Base-by-base conservation (phyloP, 2,888 invertebrate species). In the Cephonodes hylas region DNA sequence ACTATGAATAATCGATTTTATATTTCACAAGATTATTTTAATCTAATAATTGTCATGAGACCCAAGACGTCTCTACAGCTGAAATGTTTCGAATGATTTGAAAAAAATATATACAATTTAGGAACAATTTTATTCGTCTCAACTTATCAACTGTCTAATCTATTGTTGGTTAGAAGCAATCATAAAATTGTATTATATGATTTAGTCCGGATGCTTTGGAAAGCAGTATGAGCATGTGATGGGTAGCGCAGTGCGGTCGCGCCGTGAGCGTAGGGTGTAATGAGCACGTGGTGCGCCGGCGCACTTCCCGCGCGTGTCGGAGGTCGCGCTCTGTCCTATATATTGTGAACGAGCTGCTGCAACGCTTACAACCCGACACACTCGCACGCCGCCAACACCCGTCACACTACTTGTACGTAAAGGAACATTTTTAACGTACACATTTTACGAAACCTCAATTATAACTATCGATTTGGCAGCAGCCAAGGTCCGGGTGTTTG, bases 321-420 rank as follows among this genome's bases (percentile, higher is more conserved):
- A 90, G 90, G 90, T 89, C 90, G 85, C 76, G 72, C 77, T 72
- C 77, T 89, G 89, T 84, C 88, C 91, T 91, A 91, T 91, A 91
- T 89, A 91, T 89, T 85, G 80, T 79, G 83, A 79, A 75, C 79
- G 76, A 83, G 75, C 79, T 76, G 83, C 79, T 74, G 80, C 79
- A 84, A 76, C 77, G 84, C 85, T 86, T 89, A 89, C 88, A 82
- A 85, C 85, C 82, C 81, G 76, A 78, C 76, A 77, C 81, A 84
- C 86, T 78, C 84, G 83, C 89, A 81, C 77, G 78, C 84, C 76
- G 87, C 84, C 79, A 85, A 86, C 89, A 88, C 76, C 79, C 76
- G 75, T 77, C 65, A 73, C 64, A 69, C 70, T 77, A 74, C 69
- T 72, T 81, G 89, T 89, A 89, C 87, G 85, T 89, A 85, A 83